Conservation (phyloP, 2,113 vertebrate genomes). For the Guaruba guarouba region DNA sequence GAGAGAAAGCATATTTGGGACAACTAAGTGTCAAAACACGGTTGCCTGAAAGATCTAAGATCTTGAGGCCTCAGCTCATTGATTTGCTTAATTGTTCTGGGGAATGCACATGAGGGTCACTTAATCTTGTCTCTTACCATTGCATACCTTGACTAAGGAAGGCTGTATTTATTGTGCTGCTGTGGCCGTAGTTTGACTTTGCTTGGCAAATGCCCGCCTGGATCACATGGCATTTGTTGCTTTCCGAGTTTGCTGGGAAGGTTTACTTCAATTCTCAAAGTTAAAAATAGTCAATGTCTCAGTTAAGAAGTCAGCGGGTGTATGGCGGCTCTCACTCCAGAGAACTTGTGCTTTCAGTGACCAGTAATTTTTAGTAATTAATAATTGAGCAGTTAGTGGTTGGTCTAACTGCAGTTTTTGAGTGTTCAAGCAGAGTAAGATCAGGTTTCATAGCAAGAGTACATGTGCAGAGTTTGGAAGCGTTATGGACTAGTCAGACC, state of each 20-base stretch:
- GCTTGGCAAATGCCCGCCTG: background rate
- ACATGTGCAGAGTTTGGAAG: rapidly evolving
- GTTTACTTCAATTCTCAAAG: background rate
- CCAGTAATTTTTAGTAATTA: background rate
- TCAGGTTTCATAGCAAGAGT: background rate
- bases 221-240: background rate
- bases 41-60: background rate
- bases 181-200: background rate
- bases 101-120: background rate
- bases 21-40: rapidly evolving
- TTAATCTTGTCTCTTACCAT: rapidly evolving
- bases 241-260: background rate
- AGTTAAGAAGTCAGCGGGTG: background rate
- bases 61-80: rapidly evolving
- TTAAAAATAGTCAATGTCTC: background rate
- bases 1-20: background rate
- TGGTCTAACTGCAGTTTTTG: background rate
- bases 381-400: background rate
- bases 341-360: background rate
- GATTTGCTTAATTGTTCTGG: background rate
- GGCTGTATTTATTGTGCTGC: background rate
- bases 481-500: background rate
- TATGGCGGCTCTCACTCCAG: background rate
- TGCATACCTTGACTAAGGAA: background rate
- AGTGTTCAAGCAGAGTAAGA: background rate